Evolutionary conservation across 1,140 invertebrate genomes (phyloP), one percentile per base, ranked within the genome.

Genomic region (Asobara japonica): DNA sequence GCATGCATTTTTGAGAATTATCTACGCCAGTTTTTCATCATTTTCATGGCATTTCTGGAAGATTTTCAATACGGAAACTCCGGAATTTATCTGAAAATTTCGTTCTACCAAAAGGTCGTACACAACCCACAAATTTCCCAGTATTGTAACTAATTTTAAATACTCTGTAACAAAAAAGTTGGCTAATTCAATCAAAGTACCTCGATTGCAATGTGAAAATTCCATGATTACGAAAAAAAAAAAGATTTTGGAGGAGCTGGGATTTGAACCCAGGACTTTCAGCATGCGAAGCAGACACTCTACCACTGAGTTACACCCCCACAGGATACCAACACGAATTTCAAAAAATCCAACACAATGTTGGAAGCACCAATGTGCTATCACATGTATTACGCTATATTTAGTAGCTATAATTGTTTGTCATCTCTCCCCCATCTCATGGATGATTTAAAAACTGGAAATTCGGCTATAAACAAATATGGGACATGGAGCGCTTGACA

Each of bases 251-350:
- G 74, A 91, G 90, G 89, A 89, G 89, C 90, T 91, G 90, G 91
- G 90, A 91, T 91, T 92, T 91, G 91, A 92, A 92, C 91, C 91
- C 91, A 91, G 90, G 91, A 91, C 91, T 91, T 92, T 91, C 90
- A 89, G 90, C 91, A 92, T 92, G 91, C 91, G 91, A 91, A 91
- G 91, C 91, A 90, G 90, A 91, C 91, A 91, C 91, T 91, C 91
- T 91, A 92, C 91, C 91, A 91, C 91, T 92, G 91, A 92, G 91
- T 91, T 92, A 92, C 90, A 91, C 88, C 91, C 91, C 90, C 90
- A 22, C 60, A 16, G 18, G 38, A 8, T 16, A 7, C 0, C 22
- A 60, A 8, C 6, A 25, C 25, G 0, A 30, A 5, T 22, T 48
- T 48, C 2, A 31, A 62, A 1, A 30, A 62, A 62, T 30, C 0